phyloP scores from a whole-genome alignment of 2,113 vertebrate genomes.

The Vombatus ursinus region DNA sequence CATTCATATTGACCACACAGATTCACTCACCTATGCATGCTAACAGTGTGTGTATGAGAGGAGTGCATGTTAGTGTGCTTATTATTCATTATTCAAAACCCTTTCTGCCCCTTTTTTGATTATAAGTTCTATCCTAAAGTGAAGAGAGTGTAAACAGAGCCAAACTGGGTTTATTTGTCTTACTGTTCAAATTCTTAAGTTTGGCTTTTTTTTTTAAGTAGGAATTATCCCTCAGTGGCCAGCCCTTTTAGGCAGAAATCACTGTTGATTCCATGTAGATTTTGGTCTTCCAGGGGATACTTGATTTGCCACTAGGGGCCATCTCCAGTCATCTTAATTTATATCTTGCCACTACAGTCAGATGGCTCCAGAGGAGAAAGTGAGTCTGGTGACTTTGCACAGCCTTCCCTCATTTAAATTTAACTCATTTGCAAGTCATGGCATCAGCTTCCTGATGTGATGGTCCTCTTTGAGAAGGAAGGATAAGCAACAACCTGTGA shows the following conservation, averaged over 20 bases:
- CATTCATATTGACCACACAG: background rate
- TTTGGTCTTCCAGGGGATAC: background rate
- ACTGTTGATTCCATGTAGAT: background rate
- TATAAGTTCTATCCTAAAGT: background rate
- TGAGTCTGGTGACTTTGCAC: too few relatives aligned
- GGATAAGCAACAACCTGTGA: too few relatives aligned
- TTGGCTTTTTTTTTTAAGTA: background rate
- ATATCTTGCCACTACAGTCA: too few relatives aligned
- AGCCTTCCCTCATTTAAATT: too few relatives aligned
- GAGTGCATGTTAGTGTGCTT: background rate
- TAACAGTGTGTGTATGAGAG: background rate
- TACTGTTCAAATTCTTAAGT: background rate
- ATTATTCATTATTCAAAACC: too few relatives aligned
- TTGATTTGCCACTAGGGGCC: background rate
- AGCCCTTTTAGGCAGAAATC: background rate
- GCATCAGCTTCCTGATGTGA: too few relatives aligned
- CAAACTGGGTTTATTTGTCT: background rate
- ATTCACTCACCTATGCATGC: background rate
- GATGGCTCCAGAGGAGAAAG: too few relatives aligned
- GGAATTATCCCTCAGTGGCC: background rate
- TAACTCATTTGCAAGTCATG: too few relatives aligned
- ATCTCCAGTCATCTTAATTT: too few relatives aligned
- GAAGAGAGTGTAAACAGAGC: background rate
- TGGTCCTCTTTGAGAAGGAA: too few relatives aligned
- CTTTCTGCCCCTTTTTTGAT: background rate